Evolutionary conservation across 2,888 invertebrate genomes (phyloP).

Genomic region (Dicranocentrus wangi): DNA sequence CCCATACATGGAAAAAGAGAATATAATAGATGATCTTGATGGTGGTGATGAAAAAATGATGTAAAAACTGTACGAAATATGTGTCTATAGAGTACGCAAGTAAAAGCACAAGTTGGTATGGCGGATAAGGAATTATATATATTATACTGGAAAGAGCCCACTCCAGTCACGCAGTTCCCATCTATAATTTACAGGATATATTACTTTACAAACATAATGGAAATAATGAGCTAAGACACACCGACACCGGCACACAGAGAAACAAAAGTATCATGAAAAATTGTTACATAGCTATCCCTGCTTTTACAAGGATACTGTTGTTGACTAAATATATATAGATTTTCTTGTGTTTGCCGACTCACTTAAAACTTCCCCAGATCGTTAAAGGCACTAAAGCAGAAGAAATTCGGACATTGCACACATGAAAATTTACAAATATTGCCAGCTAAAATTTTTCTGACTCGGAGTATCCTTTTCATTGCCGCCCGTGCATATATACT

Average conservation of each 20-base stretch:
- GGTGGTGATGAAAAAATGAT: conserved; percentile 26
- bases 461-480: no score
- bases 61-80: background rate
- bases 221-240: conserved; percentile 46
- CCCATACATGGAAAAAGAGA: conserved; percentile 18
- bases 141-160: no score
- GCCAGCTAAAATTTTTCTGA: background rate
- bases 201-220: conserved; percentile 41
- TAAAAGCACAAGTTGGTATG: no score
- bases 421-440: conserved; percentile 20
- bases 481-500: no score
- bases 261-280: conserved; percentile 16
- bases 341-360: conserved; percentile 10
- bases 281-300: background rate
- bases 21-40: conserved; percentile 29
- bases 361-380: background rate
- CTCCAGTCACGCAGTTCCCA: conserved; percentile 42
- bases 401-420: conserved; percentile 5
- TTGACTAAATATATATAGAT: conserved; percentile 1
- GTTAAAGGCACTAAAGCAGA: background rate
- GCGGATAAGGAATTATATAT: no score
- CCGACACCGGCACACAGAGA: conserved; percentile 30
- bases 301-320: background rate
- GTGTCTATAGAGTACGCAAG: background rate
- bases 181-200: conserved; percentile 36